These are phyloP conservation scores for Amazona guildingii DNA, from an alignment of 2,113 vertebrate genomes.

Conservation along the genomic window DNA sequence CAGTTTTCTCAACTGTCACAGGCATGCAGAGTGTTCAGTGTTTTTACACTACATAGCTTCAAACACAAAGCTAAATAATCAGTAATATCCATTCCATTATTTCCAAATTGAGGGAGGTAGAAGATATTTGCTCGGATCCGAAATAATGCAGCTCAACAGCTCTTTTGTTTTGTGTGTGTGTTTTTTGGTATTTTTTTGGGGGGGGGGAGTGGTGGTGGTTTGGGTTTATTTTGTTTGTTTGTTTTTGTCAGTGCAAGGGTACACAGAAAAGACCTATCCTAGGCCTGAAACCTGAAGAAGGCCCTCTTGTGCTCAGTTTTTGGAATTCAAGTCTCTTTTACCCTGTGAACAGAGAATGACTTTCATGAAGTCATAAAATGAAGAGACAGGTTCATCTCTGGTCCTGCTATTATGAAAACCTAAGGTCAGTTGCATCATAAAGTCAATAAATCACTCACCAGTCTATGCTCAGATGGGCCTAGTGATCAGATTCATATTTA, in stretches of 20 bases:
- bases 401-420: background rate
- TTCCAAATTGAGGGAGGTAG: background rate
- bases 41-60: background rate
- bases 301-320: background rate
- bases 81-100: background rate
- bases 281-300: background rate
- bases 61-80: background rate
- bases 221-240: background rate
- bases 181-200: background rate
- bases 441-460: background rate
- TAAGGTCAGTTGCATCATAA: background rate
- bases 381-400: background rate
- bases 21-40: background rate
- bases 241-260: background rate
- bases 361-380: background rate
- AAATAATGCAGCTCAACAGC: background rate
- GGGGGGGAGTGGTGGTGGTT: background rate
- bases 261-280: background rate
- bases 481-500: background rate
- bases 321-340: background rate
- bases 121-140: background rate
- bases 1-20: background rate
- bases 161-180: background rate
- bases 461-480: background rate
- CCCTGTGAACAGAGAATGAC: background rate